Base-by-base conservation (phyloP, 2,888 invertebrate species). In the Drosophila diplacantha region DNA sequence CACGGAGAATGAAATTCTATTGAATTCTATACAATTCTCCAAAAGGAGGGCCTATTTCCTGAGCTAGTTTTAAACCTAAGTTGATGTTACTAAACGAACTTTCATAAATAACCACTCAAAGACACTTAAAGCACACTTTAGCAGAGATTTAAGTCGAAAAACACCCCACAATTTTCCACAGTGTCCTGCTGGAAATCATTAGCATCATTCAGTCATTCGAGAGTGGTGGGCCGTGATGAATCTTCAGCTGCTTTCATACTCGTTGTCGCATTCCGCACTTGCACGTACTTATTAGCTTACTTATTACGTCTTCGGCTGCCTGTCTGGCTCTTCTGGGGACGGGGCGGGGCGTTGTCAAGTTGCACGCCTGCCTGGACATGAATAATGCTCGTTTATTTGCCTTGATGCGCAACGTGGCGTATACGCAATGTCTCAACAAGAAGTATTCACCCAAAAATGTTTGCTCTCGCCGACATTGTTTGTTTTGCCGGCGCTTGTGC, bases 321-420 rank as follows among this genome's bases (percentile, higher is more conserved):
- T 39, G 32, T 47, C 31, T 46, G 44, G 29, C 29, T 26, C 12
- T 32, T 20, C 6, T 5, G 29, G 7, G 32, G 60, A 47, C 32
- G 8, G 2, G 22, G 38, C 18, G 43, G 63, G 43, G 43, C 16
- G 46, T 47, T 50, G 58, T 64, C 55, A 59, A 70, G 73, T 69
- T 71, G 59, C 58, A 69, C 73, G 82, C 75, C 64, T 78, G 82
- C 64, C 51, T 73, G 84, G 54, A 65, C 82, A 71, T 63, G 65
- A 79, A 78, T 79, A 81, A 83, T 81, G 62, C 56, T 56, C 56
- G 67, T 62, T 65, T 81, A 71, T 75, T 83, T 81, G 61, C 66
- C 60, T 79, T 66, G 66, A 67, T 75, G 82, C 65, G 63, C 71
- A 69, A 53, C 77, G 65, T 68, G 67, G 79, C 84, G 82, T 78